A percentile compares a stretch with the other conserved stretches of the same genome.
phyloP scores from a whole-genome alignment of 2,113 vertebrate species.

The Neolamprologus tretocephalus region DNA sequence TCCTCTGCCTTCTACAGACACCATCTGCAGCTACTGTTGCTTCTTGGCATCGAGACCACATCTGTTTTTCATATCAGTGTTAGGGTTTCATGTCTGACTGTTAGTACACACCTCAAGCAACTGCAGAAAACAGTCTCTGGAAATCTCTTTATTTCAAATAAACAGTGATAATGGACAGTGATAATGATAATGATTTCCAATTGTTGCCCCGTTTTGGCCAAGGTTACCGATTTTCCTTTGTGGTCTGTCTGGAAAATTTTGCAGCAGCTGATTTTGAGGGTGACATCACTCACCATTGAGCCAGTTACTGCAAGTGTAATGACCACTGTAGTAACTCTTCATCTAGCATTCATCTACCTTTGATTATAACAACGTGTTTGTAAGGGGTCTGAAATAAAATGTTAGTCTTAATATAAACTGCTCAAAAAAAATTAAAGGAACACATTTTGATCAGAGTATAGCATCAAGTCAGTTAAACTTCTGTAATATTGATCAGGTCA shows the following conservation, averaged over 20 bases:
- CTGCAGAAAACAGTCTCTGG: not conserved
- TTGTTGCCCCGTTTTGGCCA: not conserved
- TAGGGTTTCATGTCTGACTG: constrained; percentile 5
- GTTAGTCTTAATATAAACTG: not conserved
- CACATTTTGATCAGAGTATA: not conserved
- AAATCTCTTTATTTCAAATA: not conserved
- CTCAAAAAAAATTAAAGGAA: not conserved
- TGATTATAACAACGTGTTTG: not conserved
- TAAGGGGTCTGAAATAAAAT: not conserved
- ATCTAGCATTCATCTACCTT: not conserved
- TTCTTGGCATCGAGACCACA: not conserved
- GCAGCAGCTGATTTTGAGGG: not conserved
- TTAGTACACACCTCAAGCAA: constrained; percentile 28
- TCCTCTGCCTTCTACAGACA: constrained; percentile 27
- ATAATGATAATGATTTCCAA: constrained; percentile 10
- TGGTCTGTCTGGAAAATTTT: not conserved
- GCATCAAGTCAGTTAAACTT: not conserved
- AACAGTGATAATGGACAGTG: not conserved
- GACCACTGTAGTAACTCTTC: not conserved
- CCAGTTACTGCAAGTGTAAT: not conserved
- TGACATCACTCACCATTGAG: not conserved
- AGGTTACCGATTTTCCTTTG: not conserved
- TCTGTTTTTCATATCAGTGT: constrained; percentile 23
- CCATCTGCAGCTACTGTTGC: constrained; percentile 37
- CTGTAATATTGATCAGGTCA: not conserved